Evolutionary conservation across 2,888 invertebrate species (phyloP).

Genomic region (Stomorhina lunata): DNA sequence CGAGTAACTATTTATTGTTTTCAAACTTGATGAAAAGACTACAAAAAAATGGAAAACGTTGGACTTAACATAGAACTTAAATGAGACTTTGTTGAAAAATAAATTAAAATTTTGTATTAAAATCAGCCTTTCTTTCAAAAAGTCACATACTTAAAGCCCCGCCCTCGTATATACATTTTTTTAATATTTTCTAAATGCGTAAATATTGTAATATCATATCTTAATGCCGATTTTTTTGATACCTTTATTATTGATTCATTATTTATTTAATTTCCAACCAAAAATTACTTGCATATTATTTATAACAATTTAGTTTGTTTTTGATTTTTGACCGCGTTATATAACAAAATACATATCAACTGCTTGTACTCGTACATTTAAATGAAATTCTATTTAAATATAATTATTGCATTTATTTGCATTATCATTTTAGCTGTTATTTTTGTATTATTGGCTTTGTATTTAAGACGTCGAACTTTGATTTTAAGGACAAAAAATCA

Average conservation of each 20-base stretch:
- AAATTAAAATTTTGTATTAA: no score
- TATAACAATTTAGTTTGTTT: conserved; percentile 11
- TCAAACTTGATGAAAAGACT: no score
- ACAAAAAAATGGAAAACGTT: no score
- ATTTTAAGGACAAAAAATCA: conserved; percentile 21
- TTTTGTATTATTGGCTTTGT: conserved; percentile 43
- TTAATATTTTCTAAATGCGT: background rate
- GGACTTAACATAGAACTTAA: no score
- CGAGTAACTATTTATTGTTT: no score
- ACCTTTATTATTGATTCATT: background rate
- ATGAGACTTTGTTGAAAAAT: no score
- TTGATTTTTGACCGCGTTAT: conserved; percentile 20
- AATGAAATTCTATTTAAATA: conserved; percentile 58
- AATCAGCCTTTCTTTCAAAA: no score
- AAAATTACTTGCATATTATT: background rate
- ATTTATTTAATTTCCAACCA: background rate
- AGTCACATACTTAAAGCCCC: no score
- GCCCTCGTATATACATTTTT: background rate
- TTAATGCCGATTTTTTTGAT: background rate
- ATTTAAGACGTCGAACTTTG: conserved; percentile 37
- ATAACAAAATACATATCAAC: background rate
- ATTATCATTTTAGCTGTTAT: conserved; percentile 43
- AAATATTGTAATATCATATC: background rate
- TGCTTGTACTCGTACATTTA: background rate
- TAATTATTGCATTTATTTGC: conserved; percentile 52